Evolutionary conservation across 2,888 invertebrate species (phyloP).

Genomic region (Megaustenia siamemsis): DNA sequence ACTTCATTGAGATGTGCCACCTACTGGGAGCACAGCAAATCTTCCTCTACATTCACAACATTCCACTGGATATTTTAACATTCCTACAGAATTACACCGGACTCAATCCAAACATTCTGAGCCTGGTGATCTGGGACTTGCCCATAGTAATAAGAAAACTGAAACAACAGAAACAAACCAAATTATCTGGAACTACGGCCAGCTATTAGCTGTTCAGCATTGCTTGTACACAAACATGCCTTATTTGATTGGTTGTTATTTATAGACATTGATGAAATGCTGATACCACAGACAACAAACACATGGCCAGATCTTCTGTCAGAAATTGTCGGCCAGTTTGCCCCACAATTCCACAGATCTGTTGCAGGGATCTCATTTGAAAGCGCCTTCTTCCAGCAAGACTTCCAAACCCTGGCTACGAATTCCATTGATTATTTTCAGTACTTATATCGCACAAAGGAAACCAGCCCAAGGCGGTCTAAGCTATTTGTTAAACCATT

Average conservation of each 20-base stretch:
- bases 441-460: conserved; percentile 62
- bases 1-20: conserved; percentile 76
- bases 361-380: conserved; percentile 69
- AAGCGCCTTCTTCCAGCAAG: conserved; percentile 72
- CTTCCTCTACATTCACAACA: conserved; percentile 71
- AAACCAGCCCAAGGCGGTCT: conserved; percentile 62
- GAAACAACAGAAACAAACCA: conserved; percentile 47
- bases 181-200: conserved; percentile 78
- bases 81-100: conserved; percentile 69
- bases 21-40: conserved; percentile 73
- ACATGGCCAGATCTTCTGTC: conserved; percentile 64
- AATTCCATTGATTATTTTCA: conserved; percentile 65
- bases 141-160: conserved; percentile 60
- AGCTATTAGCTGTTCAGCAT: conserved; percentile 77
- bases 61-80: conserved; percentile 62
- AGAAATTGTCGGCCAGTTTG: conserved; percentile 47
- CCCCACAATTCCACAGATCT: background rate
- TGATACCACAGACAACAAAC: conserved; percentile 69
- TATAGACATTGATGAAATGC: conserved; percentile 78
- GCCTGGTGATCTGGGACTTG: conserved; percentile 71
- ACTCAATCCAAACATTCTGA: conserved; percentile 61
- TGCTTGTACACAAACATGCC: conserved; percentile 77
- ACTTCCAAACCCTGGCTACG: conserved; percentile 58
- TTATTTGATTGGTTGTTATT: conserved; percentile 72
- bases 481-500: conserved; percentile 70